phyloP scores from a whole-genome alignment of 2,113 vertebrate genomes.

The Coptodon bakossiorum region DNA sequence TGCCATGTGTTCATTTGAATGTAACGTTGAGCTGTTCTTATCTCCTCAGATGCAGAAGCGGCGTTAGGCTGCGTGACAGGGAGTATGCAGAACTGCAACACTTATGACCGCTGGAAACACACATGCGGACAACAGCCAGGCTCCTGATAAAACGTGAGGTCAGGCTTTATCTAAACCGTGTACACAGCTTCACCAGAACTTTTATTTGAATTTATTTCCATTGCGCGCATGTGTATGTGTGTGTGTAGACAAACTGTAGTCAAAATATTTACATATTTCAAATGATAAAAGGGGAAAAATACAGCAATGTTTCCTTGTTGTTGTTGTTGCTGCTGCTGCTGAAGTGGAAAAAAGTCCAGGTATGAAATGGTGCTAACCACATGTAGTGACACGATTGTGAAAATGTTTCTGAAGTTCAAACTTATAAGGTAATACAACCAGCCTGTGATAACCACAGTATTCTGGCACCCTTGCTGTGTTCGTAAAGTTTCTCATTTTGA shows the following conservation, averaged over 20 bases:
- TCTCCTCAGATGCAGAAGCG: not conserved
- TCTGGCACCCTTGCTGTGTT: not conserved
- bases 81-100: not conserved
- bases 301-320: not conserved
- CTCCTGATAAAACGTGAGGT: not conserved
- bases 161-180: not conserved
- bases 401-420: not conserved
- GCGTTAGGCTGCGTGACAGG: not conserved
- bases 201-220: not conserved
- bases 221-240: fast-evolving
- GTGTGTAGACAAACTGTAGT: not conserved
- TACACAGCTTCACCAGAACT: not conserved
- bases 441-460: not conserved
- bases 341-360: not conserved
- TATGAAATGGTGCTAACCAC: not conserved
- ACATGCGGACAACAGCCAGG: not conserved
- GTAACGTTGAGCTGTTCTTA: not conserved
- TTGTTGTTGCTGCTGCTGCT: not conserved
- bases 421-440: not conserved
- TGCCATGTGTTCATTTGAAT: not conserved
- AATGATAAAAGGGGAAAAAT: not conserved
- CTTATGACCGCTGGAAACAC: not conserved
- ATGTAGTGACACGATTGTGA: not conserved
- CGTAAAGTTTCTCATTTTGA: not conserved
- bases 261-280: not conserved